phyloP scores from a whole-genome alignment of 2,888 invertebrate species.

The Pterostichus niger region DNA sequence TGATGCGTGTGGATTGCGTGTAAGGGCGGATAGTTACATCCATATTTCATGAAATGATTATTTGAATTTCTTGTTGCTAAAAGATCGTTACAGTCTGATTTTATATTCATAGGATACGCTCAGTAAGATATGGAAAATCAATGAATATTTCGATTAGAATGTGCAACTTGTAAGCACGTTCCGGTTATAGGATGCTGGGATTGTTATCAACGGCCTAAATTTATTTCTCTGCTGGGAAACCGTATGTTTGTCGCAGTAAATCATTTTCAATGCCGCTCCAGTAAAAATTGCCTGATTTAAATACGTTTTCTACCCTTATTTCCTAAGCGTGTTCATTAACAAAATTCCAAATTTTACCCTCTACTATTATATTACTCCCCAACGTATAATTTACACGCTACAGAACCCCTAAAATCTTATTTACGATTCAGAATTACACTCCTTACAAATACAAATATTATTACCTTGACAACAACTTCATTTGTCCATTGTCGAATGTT shows the following conservation, averaged over 20 bases:
- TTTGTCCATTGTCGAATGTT: too few species aligned
- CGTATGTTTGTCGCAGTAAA: not conserved
- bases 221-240: not conserved
- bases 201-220: slow-evolving; percentile 1
- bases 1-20: not conserved
- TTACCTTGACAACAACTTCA: too few species aligned
- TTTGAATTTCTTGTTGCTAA: slow-evolving; percentile 52
- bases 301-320: too few species aligned
- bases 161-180: not conserved
- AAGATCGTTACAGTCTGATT: slow-evolving; percentile 56
- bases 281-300: too few species aligned
- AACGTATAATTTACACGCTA: not conserved
- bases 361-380: not conserved
- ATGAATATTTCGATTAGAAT: slow-evolving; percentile 49
- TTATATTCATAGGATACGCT: slow-evolving; percentile 54
- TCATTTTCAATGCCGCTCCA: not conserved
- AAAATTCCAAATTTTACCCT: not conserved
- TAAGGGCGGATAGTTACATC: not conserved
- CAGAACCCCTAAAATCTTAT: not conserved
- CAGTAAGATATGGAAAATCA: slow-evolving; percentile 53
- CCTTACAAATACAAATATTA: not conserved
- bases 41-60: slow-evolving; percentile 56
- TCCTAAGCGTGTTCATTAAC: slow-evolving; percentile 2
- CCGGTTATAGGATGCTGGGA: not conserved
- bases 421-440: not conserved